These are phyloP conservation scores for Chrysolina americana DNA, from an alignment of 2,888 invertebrate genomes.

Conservation along the genomic window DNA sequence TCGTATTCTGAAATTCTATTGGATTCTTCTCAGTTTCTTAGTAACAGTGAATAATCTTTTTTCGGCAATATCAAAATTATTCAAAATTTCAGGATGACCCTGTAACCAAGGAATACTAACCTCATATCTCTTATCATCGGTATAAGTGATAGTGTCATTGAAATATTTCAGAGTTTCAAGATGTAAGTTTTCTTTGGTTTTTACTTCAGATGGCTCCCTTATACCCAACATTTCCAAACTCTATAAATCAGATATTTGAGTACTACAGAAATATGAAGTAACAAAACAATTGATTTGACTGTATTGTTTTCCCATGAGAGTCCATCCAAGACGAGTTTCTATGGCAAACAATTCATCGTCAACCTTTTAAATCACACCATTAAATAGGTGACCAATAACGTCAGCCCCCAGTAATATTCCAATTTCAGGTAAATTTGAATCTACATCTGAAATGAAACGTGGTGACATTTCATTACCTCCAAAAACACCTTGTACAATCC, in stretches of 20 bases:
- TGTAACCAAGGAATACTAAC: not conserved
- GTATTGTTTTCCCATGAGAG: not conserved
- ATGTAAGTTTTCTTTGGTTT: slow-evolving; percentile 9
- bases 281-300: not conserved
- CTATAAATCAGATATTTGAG: not conserved
- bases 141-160: not conserved
- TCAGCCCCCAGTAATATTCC: not conserved
- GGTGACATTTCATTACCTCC: too few relatives aligned
- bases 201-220: not conserved
- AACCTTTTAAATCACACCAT: not conserved
- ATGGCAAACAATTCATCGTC: not conserved
- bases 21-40: not conserved
- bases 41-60: not conserved
- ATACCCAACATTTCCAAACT: not conserved
- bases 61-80: not conserved
- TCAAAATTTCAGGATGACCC: not conserved
- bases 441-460: not conserved
- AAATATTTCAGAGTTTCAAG: not conserved
- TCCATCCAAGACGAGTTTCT: not conserved
- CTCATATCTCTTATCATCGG: not conserved
- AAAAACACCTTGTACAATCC: too few relatives aligned
- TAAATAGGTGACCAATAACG: not conserved
- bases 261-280: not conserved
- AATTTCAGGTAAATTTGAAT: not conserved
- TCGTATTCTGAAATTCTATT: not conserved